A percentile compares a stretch with the other conserved stretches of the same genome.
Conservation (phyloP, 2,113 vertebrate genomes). For the Anser brachyrhynchus region DNA sequence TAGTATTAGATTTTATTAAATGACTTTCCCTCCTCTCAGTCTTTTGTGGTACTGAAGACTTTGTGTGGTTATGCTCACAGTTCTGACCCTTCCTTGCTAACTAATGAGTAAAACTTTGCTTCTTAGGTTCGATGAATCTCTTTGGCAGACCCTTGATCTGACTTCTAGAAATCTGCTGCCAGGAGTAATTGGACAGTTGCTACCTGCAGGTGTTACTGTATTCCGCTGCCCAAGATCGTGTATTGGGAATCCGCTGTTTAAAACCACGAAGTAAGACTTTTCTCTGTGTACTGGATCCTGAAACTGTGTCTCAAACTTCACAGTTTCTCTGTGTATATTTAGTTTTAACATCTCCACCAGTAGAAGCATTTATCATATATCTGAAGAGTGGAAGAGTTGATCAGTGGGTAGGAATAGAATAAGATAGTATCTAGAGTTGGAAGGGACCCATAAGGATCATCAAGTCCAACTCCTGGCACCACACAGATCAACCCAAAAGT, state of each 20-base stretch:
- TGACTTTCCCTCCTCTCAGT: neutral
- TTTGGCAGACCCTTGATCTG: conserved; percentile 92
- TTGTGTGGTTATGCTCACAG: neutral
- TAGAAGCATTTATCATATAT: neutral
- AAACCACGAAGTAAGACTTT: conserved; percentile 78
- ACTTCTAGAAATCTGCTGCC: conserved; percentile 79
- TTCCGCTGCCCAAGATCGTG: conserved; percentile 89
- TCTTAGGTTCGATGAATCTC: conserved; percentile 88
- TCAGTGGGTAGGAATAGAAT: neutral
- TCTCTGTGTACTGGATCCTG: neutral
- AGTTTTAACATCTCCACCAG: neutral
- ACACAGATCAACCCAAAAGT: too few relatives aligned
- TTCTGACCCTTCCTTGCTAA: neutral
- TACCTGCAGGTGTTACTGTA: conserved; percentile 79
- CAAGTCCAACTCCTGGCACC: too few relatives aligned
- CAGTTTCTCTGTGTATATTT: neutral
- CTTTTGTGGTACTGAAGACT: neutral
- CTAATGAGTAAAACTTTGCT: neutral
- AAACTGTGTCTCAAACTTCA: neutral
- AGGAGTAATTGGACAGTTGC: conserved; percentile 80
- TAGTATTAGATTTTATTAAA: neutral
- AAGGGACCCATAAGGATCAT: too few relatives aligned
- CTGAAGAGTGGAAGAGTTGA: neutral
- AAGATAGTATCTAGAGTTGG: too few relatives aligned
- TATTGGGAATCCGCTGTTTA: conserved; percentile 78